Percentiles rank a stretch among this genome's conserved stretches.
Conservation (phyloP, 2,113 vertebrate genomes). For the Lagenorhynchus albirostris region DNA sequence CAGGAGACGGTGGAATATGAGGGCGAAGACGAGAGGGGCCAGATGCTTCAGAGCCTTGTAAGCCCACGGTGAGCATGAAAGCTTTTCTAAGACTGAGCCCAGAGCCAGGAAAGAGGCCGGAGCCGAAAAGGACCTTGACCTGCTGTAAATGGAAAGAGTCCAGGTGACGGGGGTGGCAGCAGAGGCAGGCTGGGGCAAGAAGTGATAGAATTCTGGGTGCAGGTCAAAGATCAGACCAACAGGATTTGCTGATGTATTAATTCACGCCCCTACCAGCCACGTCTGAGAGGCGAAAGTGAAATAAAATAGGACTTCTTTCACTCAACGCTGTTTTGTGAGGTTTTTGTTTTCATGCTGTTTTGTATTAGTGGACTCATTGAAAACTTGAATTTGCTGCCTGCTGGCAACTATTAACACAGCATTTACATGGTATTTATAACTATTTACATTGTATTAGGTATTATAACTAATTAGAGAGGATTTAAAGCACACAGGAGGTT, state of each 20-base stretch:
- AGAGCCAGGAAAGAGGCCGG: not conserved
- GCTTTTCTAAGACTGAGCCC: not conserved
- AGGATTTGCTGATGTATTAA: not conserved
- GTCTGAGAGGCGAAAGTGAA: not conserved
- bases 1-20: too few relatives aligned
- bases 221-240: not conserved
- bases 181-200: too few relatives aligned
- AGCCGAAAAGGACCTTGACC: accelerated
- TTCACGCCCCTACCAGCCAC: not conserved
- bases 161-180: accelerated
- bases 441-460: not conserved
- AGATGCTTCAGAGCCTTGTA: not conserved
- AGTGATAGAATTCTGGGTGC: not conserved
- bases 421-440: not conserved
- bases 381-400: not conserved
- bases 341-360: not conserved
- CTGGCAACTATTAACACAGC: not conserved
- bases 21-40: not conserved
- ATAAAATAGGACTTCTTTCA: not conserved
- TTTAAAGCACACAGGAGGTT: not conserved
- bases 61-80: not conserved
- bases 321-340: not conserved
- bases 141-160: accelerated
- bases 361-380: not conserved
- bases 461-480: not conserved